Percentiles rank a stretch among this genome's conserved stretches.
Conservation (phyloP, 1,140 invertebrate genomes). For the Leptinotarsa texana region DNA sequence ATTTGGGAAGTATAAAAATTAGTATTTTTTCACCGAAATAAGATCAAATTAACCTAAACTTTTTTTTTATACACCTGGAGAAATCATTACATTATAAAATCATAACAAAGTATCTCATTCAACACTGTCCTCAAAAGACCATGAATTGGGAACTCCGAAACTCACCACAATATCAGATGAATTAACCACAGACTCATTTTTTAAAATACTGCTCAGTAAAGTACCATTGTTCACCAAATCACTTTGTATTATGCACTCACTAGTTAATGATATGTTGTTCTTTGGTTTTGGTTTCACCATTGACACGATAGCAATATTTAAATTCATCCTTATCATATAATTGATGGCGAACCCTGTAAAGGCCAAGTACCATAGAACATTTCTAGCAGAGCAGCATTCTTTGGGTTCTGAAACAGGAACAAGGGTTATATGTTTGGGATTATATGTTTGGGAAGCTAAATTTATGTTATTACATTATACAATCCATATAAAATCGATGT, state of each 20-base stretch:
- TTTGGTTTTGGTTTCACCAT: conserved; percentile 66
- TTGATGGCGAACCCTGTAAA: conserved; percentile 77
- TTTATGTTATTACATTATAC: no score
- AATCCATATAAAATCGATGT: no score
- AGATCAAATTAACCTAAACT: no score
- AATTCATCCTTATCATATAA: conserved; percentile 80
- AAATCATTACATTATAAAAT: no score
- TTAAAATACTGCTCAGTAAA: neutral
- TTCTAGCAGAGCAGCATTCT: conserved; percentile 42
- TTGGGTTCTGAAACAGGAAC: conserved; percentile 18
- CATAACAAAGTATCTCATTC: no score
- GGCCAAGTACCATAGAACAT: conserved; percentile 66
- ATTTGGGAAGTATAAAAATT: no score
- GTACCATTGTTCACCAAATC: neutral
- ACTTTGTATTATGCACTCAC: conserved; percentile 41
- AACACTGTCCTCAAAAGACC: no score
- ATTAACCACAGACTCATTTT: neutral
- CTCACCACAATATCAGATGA: neutral
- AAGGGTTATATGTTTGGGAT: no score
- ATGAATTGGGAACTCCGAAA: no score
- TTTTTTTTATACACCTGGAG: no score
- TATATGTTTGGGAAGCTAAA: no score
- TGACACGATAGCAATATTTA: conserved; percentile 85
- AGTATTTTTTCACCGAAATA: no score
- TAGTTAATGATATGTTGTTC: conserved; percentile 40